Evolutionary conservation across 2,888 invertebrate species (phyloP).

Genomic region (Yponomeuta malinellus): DNA sequence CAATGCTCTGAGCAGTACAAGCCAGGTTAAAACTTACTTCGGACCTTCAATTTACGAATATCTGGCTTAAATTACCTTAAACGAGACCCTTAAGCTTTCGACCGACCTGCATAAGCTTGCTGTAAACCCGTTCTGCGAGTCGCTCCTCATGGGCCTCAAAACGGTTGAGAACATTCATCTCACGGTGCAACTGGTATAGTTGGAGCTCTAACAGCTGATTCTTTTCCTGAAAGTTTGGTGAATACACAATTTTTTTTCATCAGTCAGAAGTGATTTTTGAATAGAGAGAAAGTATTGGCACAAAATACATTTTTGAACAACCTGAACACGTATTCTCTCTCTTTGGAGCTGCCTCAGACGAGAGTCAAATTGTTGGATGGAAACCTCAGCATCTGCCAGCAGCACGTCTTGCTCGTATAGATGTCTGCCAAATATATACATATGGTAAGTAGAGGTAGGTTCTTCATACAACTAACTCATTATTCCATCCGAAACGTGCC

Average conservation of each 20-base stretch:
- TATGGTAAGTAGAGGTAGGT: not conserved
- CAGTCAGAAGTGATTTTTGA: not conserved
- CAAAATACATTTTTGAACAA: slow-evolving; percentile 26
- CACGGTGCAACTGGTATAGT: slow-evolving; percentile 81
- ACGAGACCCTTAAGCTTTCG: too few species aligned
- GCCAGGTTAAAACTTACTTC: too few species aligned
- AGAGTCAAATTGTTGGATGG: slow-evolving; percentile 80
- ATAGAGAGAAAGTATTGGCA: too few species aligned
- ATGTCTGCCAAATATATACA: slow-evolving; percentile 42
- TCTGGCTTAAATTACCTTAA: too few species aligned
- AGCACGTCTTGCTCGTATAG: slow-evolving; percentile 81
- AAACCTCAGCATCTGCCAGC: slow-evolving; percentile 72
- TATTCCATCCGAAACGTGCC: too few species aligned
- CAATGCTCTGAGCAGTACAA: too few species aligned
- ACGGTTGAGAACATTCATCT: slow-evolving; percentile 82
- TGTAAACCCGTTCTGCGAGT: slow-evolving; percentile 76
- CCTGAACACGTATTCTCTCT: slow-evolving; percentile 76
- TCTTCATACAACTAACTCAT: not conserved
- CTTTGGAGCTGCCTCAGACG: slow-evolving; percentile 72
- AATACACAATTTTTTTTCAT: not conserved
- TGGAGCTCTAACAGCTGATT: slow-evolving; percentile 77
- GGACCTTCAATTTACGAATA: too few species aligned
- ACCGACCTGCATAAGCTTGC: slow-evolving; percentile 64
- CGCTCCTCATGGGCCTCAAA: slow-evolving; percentile 82
- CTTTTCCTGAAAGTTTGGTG: slow-evolving; percentile 40